phyloP scores from a whole-genome alignment of 2,888 invertebrate genomes.

The Phlogophora meticulosa region DNA sequence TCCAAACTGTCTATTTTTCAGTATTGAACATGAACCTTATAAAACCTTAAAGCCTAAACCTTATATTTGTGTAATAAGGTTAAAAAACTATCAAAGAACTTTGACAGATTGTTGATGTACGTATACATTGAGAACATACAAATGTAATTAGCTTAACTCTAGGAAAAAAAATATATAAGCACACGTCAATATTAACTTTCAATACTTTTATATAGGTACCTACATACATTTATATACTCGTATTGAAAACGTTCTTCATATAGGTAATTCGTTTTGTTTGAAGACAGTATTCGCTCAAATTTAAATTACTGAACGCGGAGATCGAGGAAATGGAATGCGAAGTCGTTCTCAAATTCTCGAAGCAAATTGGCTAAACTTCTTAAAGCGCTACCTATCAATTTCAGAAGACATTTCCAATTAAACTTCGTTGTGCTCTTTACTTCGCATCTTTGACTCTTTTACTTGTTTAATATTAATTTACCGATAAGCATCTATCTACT shows the following conservation, averaged over 20 bases:
- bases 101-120: no score
- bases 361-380: conserved; percentile 84
- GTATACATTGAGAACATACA: no score
- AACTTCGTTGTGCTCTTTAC: conserved; percentile 81
- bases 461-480: conserved; percentile 49
- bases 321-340: conserved; percentile 74
- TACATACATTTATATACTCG: no score
- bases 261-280: conserved; percentile 50
- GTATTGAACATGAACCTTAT: neutral
- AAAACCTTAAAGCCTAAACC: no score
- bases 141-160: no score
- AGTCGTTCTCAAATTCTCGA: conserved; percentile 76
- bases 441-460: conserved; percentile 57
- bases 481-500: conserved; percentile 26
- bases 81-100: no score
- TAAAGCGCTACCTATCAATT: conserved; percentile 82
- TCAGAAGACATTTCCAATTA: conserved; percentile 88
- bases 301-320: conserved; percentile 69
- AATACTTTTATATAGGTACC: no score
- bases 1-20: neutral
- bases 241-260: conserved; percentile 34
- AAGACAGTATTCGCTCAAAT: conserved; percentile 65
- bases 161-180: no score
- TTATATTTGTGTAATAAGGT: no score
- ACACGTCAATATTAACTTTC: no score